These are phyloP conservation scores for Pteruthius melanotis DNA, from an alignment of 2,113 vertebrate genomes.

Conservation along the genomic window DNA sequence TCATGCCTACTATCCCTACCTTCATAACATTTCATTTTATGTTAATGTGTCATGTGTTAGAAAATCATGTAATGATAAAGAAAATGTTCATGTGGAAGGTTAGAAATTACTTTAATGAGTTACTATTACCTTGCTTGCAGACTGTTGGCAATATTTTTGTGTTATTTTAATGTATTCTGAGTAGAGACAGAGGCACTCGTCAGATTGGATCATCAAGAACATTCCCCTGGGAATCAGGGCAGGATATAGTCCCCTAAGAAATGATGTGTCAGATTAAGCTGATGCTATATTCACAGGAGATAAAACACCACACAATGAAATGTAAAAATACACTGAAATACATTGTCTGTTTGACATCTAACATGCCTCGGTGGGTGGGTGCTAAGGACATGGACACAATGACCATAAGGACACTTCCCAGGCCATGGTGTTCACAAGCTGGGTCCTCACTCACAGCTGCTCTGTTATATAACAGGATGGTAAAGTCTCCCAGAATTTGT, in stretches of 20 bases:
- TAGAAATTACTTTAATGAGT: constrained; percentile 64
- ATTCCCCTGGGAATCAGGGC: constrained; percentile 40
- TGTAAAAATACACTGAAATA: not conserved
- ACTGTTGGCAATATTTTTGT: constrained; percentile 53
- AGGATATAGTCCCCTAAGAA: constrained; percentile 46
- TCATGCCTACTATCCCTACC: constrained; percentile 29
- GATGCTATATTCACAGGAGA: not conserved
- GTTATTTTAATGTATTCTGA: constrained; percentile 61
- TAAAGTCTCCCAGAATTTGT: not conserved
- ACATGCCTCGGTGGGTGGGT: not conserved
- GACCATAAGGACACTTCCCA: not conserved
- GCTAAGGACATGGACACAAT: not conserved
- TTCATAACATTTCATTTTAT: constrained; percentile 46
- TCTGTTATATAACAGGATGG: not conserved
- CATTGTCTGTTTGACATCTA: not conserved
- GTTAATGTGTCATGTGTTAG: constrained; percentile 55
- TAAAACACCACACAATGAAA: not conserved
- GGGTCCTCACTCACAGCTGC: not conserved
- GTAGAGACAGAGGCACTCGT: constrained; percentile 52
- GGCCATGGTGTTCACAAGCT: not conserved
- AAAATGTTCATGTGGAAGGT: constrained; percentile 48
- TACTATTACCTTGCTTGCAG: constrained; percentile 45
- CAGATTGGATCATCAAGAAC: constrained; percentile 55
- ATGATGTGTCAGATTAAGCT: constrained; percentile 3
- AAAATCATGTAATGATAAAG: constrained; percentile 55